Percentiles rank a stretch among this genome's conserved stretches.
Evolutionary conservation across 2,113 vertebrate genomes (phyloP).

Genomic region (Carollia perspicillata): DNA sequence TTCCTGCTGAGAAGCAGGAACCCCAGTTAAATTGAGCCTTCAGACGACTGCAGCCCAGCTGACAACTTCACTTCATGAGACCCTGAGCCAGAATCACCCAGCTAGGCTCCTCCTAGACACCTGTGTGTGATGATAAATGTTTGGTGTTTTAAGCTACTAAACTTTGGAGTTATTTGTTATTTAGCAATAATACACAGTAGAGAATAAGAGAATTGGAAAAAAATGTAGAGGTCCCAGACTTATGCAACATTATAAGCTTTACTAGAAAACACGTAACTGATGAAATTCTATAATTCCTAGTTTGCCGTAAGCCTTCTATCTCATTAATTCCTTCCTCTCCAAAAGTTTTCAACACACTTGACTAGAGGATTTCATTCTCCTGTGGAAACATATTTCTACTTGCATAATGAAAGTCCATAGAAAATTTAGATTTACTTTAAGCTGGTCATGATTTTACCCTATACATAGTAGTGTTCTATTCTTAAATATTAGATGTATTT

Average conservation of each 20-base stretch:
- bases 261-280: neutral
- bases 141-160: neutral
- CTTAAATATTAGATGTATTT: neutral
- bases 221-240: neutral
- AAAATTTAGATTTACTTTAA: constrained; percentile 29
- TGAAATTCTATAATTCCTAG: neutral
- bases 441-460: neutral
- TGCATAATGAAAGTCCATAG: neutral
- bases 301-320: neutral
- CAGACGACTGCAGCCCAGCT: neutral
- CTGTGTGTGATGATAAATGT: neutral
- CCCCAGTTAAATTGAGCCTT: neutral
- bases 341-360: neutral
- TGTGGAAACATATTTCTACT: neutral
- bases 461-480: constrained; percentile 19
- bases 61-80: neutral
- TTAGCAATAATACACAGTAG: neutral
- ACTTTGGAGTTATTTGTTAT: neutral
- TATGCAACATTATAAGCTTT: neutral
- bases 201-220: neutral
- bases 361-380: neutral
- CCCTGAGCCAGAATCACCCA: neutral
- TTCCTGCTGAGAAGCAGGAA: neutral
- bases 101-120: neutral
- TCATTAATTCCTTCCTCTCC: neutral